These are phyloP conservation scores for Pristiophorus japonicus DNA, from an alignment of 2,113 vertebrate species.

Conservation along the genomic window DNA sequence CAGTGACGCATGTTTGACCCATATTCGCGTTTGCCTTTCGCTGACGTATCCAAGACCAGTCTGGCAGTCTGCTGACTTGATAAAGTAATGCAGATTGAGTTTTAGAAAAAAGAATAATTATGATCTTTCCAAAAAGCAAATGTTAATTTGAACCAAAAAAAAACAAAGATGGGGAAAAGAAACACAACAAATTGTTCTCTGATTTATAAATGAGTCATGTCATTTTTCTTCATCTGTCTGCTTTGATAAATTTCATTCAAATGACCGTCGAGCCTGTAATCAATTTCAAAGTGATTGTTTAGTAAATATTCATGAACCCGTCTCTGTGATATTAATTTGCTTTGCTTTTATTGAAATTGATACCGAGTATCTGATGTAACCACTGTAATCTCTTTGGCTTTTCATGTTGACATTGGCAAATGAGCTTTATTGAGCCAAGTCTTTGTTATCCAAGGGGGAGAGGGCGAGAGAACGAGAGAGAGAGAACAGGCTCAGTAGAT, in stretches of 20 bases:
- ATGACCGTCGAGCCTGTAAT: slow-evolving; percentile 44
- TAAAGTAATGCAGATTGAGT: background rate
- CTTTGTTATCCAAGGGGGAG: slow-evolving; percentile 1
- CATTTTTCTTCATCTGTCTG: slow-evolving; percentile 43
- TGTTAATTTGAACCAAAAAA: background rate
- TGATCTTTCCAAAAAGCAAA: background rate
- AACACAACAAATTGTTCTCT: background rate
- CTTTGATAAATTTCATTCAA: slow-evolving; percentile 43
- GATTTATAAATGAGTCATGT: slow-evolving; percentile 29
- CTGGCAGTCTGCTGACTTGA: background rate
- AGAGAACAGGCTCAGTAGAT: background rate
- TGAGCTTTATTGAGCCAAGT: slow-evolving; percentile 41
- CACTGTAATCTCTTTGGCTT: slow-evolving; percentile 41
- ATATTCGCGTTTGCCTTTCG: background rate
- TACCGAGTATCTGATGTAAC: slow-evolving; percentile 41
- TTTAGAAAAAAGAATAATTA: background rate
- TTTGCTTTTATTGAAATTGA: slow-evolving; percentile 41
- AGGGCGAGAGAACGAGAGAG: background rate
- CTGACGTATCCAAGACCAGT: background rate
- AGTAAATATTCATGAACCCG: slow-evolving; percentile 45
- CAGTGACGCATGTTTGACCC: background rate
- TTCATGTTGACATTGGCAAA: slow-evolving; percentile 44
- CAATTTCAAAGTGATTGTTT: slow-evolving; percentile 43
- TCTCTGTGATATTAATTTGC: slow-evolving; percentile 43
- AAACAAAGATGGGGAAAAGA: background rate